A percentile compares a stretch with the other conserved stretches of the same genome.
phyloP scores from a whole-genome alignment of 2,113 vertebrate genomes.

The Trematocara stigmaticum region DNA sequence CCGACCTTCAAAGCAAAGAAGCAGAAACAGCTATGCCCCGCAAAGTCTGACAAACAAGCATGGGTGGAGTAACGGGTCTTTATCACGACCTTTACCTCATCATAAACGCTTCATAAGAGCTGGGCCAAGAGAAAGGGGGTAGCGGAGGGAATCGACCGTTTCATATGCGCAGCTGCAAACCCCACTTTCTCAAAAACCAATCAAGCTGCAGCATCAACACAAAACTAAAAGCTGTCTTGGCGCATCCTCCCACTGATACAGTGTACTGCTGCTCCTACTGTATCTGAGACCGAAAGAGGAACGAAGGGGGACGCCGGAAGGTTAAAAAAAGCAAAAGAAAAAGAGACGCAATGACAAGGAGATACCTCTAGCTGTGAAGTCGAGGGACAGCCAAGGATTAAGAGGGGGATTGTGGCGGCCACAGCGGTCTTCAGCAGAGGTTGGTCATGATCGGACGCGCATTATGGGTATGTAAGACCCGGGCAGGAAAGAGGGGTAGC shows the following conservation, averaged over 20 bases:
- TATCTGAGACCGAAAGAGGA: background rate
- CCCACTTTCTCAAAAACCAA: background rate
- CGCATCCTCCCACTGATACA: background rate
- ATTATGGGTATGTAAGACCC: slow-evolving; percentile 55
- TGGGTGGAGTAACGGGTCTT: background rate
- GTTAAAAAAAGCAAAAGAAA: rapidly evolving
- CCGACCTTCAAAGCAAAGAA: background rate
- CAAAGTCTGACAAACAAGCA: background rate
- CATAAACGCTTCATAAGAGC: background rate
- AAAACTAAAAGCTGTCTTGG: background rate
- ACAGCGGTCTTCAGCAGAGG: background rate
- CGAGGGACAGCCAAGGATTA: background rate
- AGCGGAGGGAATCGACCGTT: background rate
- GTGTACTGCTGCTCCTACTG: background rate
- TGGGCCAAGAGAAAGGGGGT: background rate
- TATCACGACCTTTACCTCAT: background rate
- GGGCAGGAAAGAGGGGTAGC: slow-evolving; percentile 56
- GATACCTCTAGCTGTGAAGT: background rate
- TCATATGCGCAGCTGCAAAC: slow-evolving; percentile 38
- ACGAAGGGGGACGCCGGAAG: background rate
- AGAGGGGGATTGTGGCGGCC: background rate
- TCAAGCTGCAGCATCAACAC: background rate
- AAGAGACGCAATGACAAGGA: background rate
- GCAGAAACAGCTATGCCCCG: background rate
- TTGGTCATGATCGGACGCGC: slow-evolving; percentile 60